Conservation (phyloP, 2,888 invertebrate genomes). For the Limnephilus marmoratus region DNA sequence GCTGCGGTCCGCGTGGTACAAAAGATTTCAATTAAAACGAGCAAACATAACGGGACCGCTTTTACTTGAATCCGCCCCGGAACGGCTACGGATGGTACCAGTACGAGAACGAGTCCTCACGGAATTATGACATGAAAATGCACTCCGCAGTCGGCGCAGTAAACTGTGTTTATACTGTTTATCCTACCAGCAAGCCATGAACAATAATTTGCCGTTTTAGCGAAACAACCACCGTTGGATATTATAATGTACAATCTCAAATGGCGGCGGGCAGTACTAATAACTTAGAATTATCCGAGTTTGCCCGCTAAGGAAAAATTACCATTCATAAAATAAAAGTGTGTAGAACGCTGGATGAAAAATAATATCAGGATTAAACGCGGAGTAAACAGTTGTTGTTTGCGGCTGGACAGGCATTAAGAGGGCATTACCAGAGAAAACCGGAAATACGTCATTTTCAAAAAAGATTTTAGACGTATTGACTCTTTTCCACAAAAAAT, state of each 20-base stretch:
- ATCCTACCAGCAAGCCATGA: constrained; percentile 46
- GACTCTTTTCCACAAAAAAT: no score
- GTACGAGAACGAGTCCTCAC: constrained; percentile 40
- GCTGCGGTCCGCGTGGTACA: constrained; percentile 30
- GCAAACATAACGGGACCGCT: constrained; percentile 35
- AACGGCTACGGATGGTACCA: background rate
- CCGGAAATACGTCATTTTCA: no score
- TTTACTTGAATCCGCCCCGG: constrained; percentile 30
- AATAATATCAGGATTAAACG: background rate
- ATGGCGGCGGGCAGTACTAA: constrained; percentile 30
- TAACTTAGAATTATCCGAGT: constrained; percentile 41
- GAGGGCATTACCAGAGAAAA: no score
- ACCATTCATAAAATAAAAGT: background rate
- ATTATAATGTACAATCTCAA: constrained; percentile 4
- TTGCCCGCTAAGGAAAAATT: constrained; percentile 34
- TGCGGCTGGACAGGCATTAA: background rate
- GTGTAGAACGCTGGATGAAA: background rate
- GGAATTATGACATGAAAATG: constrained; percentile 61
- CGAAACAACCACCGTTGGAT: constrained; percentile 36
- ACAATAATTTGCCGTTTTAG: constrained; percentile 58
- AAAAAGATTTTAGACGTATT: no score
- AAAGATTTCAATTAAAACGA: constrained; percentile 55
- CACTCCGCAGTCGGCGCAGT: constrained; percentile 49
- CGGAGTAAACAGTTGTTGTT: background rate
- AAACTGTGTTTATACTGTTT: constrained; percentile 50